A percentile compares a stretch with the other conserved stretches of the same genome.
Conservation (phyloP, 2,797 vertebrate genomes). For the Manis pentadactyla region DNA sequence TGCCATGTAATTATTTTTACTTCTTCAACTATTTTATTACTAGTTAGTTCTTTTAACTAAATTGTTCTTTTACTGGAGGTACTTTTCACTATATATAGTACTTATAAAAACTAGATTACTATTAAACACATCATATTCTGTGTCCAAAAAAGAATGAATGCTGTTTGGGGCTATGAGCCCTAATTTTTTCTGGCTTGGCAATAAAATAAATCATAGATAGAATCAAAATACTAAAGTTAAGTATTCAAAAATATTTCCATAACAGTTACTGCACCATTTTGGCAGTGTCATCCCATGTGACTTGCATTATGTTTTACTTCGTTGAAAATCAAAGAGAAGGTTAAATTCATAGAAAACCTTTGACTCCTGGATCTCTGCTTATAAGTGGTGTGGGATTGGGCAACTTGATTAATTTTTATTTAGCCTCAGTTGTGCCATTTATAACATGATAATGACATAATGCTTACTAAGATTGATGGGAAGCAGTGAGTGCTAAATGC, state of each 20-base stretch:
- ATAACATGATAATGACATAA: not conserved
- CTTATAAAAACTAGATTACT: not conserved
- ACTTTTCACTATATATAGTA: not conserved
- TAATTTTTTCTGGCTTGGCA: not conserved
- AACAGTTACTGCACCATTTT: not conserved
- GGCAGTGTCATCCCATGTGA: not conserved
- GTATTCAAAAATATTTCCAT: not conserved
- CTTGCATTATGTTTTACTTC: not conserved
- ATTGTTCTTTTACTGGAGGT: not conserved
- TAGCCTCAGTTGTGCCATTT: not conserved
- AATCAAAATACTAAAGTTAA: not conserved
- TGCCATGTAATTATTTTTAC: slow-evolving; percentile 37
- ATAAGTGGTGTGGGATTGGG: not conserved
- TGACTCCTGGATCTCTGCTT: not conserved
- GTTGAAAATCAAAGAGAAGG: not conserved
- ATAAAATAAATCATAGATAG: not conserved
- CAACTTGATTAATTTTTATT: not conserved
- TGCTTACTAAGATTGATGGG: not conserved
- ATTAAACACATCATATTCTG: not conserved
- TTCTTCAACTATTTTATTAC: not conserved
- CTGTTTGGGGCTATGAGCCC: not conserved
- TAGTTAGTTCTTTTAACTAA: not conserved
- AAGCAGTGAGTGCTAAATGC: not conserved
- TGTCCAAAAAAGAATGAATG: not conserved
- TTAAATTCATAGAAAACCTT: not conserved